phyloP scores from a whole-genome alignment of 2,113 vertebrate genomes.

The Malurus elegans region DNA sequence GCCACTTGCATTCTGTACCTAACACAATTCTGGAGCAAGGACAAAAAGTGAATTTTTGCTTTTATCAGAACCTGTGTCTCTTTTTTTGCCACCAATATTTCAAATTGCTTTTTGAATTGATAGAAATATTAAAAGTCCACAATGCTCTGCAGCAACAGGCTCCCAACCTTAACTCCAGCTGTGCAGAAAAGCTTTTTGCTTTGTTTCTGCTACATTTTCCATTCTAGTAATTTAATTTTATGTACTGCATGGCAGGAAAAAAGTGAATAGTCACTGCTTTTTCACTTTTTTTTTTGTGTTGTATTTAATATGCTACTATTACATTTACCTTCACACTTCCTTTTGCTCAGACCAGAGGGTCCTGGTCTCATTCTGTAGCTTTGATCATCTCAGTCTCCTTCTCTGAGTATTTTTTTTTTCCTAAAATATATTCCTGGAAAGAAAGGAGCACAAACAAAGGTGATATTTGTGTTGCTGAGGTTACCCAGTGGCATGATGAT shows the following conservation, averaged over 20 bases:
- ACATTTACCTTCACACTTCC: not conserved
- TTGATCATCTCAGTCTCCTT: not conserved
- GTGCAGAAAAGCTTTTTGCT: not conserved
- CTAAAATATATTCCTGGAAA: not conserved
- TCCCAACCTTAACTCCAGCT: not conserved
- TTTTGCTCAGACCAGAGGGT: not conserved
- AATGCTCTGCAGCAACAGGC: not conserved
- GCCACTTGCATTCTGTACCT: not conserved
- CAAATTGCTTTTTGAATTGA: not conserved
- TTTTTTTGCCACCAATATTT: not conserved
- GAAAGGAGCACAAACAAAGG: not conserved
- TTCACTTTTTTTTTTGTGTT: not conserved
- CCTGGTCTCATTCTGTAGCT: fast-evolving
- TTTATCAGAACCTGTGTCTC: not conserved
- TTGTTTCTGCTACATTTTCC: not conserved
- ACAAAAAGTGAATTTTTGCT: not conserved
- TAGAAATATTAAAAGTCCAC: not conserved
- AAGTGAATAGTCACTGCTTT: not conserved
- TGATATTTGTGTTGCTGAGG: not conserved
- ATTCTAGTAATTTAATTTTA: not conserved
- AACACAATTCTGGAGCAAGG: not conserved
- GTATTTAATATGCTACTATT: not conserved
- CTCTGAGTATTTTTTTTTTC: not conserved
- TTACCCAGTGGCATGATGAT: not conserved
- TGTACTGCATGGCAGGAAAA: fast-evolving